These are phyloP conservation scores for Cromileptes altivelis DNA, from an alignment of 2,113 vertebrate genomes.

Conservation along the genomic window DNA sequence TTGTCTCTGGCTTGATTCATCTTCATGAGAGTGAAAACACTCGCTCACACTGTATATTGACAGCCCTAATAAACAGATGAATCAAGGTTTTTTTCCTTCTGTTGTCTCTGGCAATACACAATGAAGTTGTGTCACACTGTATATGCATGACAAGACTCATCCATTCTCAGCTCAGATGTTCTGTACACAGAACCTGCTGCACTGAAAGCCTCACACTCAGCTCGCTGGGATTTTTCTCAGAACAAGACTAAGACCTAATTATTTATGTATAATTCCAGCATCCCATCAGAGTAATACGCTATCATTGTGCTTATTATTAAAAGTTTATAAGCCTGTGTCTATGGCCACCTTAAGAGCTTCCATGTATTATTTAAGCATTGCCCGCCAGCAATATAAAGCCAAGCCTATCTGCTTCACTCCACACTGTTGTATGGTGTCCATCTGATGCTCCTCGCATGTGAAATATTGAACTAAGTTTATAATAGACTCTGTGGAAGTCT, in stretches of 20 bases:
- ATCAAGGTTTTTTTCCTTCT: constrained; percentile 30
- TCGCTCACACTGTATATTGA: constrained; percentile 33
- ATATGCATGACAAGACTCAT: constrained; percentile 42
- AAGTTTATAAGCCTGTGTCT: constrained; percentile 79
- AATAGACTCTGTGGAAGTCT: constrained; percentile 39
- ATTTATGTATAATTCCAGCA: constrained; percentile 78
- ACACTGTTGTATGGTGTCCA: constrained; percentile 56
- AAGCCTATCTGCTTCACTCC: constrained; percentile 54
- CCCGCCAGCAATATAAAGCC: constrained; percentile 59
- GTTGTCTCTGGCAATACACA: constrained; percentile 23
- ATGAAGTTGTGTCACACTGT: not conserved
- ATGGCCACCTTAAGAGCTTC: constrained; percentile 77
- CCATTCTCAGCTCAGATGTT: constrained; percentile 32
- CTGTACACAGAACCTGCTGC: constrained; percentile 17
- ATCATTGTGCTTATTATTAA: constrained; percentile 81
- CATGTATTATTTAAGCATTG: constrained; percentile 79
- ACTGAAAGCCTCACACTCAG: constrained; percentile 66
- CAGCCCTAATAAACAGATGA: constrained; percentile 45
- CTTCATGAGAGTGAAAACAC: constrained; percentile 49
- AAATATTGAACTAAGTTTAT: constrained; percentile 68
- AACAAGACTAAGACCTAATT: constrained; percentile 61
- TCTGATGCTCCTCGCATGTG: constrained; percentile 43
- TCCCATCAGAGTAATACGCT: constrained; percentile 77
- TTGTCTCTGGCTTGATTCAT: constrained; percentile 57
- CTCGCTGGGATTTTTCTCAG: constrained; percentile 49